Evolutionary conservation across 2,797 vertebrate genomes (phyloP).

Genomic region (Nasua narica): DNA sequence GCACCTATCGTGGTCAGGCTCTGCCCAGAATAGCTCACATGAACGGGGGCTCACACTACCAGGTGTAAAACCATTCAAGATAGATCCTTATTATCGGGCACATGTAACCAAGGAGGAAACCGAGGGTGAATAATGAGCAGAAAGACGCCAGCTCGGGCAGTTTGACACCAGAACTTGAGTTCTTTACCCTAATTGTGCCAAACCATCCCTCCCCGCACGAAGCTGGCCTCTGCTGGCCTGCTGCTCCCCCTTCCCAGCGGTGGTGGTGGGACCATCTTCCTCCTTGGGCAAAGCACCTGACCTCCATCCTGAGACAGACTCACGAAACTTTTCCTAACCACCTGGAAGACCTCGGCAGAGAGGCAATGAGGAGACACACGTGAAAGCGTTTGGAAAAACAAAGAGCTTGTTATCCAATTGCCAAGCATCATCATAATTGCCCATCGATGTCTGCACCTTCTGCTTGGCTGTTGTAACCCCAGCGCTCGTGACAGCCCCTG

Average conservation of each 20-base stretch:
- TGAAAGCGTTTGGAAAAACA: not conserved
- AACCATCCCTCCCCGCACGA: not conserved
- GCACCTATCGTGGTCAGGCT: not conserved
- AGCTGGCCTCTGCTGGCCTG: accelerated
- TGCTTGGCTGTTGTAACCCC: not conserved
- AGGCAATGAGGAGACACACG: not conserved
- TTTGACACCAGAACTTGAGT: not conserved
- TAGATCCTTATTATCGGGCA: not conserved
- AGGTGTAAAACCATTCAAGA: not conserved
- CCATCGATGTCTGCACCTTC: not conserved
- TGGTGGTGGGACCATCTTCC: accelerated
- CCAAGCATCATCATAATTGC: not conserved
- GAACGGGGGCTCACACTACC: not conserved
- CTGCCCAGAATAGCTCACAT: not conserved
- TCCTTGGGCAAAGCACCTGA: not conserved
- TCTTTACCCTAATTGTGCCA: not conserved
- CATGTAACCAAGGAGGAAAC: slow-evolving; percentile 1
- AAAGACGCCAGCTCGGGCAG: not conserved
- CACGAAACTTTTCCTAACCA: not conserved
- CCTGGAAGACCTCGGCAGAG: not conserved
- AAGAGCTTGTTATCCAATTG: not conserved
- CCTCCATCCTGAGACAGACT: not conserved
- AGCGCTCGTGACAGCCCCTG: not conserved
- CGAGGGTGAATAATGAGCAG: not conserved
- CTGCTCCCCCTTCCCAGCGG: not conserved